Percentiles rank a stretch among this genome's conserved stretches.
phyloP scores from a whole-genome alignment of 2,113 vertebrate genomes.

The Nipponia nippon region DNA sequence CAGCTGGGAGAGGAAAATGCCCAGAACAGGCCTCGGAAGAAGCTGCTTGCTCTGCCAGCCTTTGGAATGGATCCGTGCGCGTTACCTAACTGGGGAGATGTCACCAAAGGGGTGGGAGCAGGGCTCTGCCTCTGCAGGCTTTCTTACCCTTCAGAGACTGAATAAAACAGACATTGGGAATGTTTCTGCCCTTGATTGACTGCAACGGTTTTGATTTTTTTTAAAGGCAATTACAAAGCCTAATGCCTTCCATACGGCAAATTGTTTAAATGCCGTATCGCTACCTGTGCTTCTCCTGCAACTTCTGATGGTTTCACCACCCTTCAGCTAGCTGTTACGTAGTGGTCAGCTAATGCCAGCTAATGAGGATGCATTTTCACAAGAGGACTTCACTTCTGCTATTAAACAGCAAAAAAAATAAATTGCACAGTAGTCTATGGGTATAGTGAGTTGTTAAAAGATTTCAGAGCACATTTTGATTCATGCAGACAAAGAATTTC shows the following conservation, averaged over 20 bases:
- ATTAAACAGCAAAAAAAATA: not conserved
- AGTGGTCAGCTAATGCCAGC: not conserved
- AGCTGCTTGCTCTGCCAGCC: not conserved
- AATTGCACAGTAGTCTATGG: not conserved
- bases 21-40: not conserved
- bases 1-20: not conserved
- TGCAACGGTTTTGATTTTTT: not conserved
- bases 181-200: not conserved
- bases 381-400: not conserved
- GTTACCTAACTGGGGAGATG: not conserved
- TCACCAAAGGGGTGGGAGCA: not conserved
- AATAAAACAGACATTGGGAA: not conserved
- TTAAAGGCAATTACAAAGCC: not conserved
- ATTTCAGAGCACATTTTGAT: not conserved
- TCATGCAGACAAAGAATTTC: not conserved
- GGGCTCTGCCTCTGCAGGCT: not conserved
- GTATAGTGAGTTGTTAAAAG: not conserved
- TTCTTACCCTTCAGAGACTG: not conserved
- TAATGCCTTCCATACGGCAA: not conserved
- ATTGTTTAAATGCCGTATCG: not conserved
- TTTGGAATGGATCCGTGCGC: accelerated
- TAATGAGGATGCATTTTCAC: not conserved
- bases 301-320: not conserved
- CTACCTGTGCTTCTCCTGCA: not conserved
- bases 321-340: not conserved